These are phyloP conservation scores for Teleopsis dalmanni DNA, from an alignment of 1,140 invertebrate species.

Conservation along the genomic window DNA sequence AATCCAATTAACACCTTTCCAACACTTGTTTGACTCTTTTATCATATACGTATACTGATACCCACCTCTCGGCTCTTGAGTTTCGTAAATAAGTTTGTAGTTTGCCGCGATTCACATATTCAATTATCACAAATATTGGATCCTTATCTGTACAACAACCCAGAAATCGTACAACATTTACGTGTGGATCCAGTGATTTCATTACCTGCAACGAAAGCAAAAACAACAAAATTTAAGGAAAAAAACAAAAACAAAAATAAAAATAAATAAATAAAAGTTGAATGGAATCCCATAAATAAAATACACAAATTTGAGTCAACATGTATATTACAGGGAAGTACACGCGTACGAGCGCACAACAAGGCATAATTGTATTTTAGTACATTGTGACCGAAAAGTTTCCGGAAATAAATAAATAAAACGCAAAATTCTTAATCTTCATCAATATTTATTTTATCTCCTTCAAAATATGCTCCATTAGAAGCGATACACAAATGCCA, in stretches of 20 bases:
- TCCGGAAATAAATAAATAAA: no score
- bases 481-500: no score
- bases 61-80: conserved; percentile 62
- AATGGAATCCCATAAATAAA: background rate
- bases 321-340: no score
- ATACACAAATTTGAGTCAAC: no score
- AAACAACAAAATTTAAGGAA: background rate
- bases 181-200: conserved; percentile 82
- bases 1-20: no score
- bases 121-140: conserved; percentile 89
- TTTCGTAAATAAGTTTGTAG: conserved; percentile 82
- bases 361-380: no score
- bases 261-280: background rate
- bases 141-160: conserved; percentile 90
- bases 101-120: conserved; percentile 85
- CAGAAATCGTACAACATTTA: conserved; percentile 79
- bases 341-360: no score
- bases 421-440: no score
- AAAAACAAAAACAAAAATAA: background rate
- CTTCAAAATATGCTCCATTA: no score
- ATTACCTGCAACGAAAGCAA: conserved; percentile 55
- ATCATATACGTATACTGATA: background rate
- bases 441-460: no score
- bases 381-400: no score
- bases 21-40: no score